These are phyloP conservation scores for Brachymystax lenok DNA, from an alignment of 2,797 vertebrate genomes.

Conservation along the genomic window DNA sequence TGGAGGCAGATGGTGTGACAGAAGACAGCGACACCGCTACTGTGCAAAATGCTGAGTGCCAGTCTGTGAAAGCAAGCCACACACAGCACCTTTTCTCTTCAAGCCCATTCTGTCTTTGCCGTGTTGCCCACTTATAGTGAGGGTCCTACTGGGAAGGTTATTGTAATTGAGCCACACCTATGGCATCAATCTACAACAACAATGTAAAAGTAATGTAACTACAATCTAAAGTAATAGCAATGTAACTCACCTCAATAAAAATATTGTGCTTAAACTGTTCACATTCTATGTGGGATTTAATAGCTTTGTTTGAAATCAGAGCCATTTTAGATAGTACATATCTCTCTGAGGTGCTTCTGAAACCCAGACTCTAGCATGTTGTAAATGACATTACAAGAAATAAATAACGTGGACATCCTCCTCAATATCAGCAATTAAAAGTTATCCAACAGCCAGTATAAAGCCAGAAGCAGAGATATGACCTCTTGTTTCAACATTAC, in stretches of 20 bases:
- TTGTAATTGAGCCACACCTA: not conserved
- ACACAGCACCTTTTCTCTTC: not conserved
- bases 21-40: slow-evolving; percentile 10
- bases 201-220: not conserved
- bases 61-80: slow-evolving; percentile 10
- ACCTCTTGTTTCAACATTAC: not conserved
- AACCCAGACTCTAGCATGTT: not conserved
- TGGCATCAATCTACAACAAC: not conserved
- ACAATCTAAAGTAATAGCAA: not conserved
- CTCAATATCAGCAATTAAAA: not conserved
- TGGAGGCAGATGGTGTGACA: slow-evolving; percentile 17
- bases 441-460: not conserved
- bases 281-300: not conserved
- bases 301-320: not conserved
- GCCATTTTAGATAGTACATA: not conserved
- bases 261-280: not conserved
- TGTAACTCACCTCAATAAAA: not conserved
- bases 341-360: not conserved
- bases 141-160: not conserved
- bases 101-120: not conserved
- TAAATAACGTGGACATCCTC: not conserved
- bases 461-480: not conserved
- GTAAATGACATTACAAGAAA: not conserved
- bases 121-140: not conserved
- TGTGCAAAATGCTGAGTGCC: slow-evolving; percentile 14